Evolutionary conservation across 2,113 vertebrate genomes (phyloP).

Genomic region (Ondatra zibethicus): DNA sequence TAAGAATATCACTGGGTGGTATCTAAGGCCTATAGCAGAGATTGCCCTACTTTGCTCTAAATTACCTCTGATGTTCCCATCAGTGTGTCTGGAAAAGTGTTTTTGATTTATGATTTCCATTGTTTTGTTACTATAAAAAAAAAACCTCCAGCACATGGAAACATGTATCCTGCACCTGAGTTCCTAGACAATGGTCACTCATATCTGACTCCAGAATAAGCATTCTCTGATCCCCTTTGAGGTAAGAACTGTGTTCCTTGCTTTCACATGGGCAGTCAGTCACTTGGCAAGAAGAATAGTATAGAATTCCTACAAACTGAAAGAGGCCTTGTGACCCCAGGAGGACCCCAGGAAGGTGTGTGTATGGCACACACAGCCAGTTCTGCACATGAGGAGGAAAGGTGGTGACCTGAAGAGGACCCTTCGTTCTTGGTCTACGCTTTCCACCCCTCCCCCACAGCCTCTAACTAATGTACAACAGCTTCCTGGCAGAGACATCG

Average conservation of each 20-base stretch:
- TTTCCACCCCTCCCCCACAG: background rate
- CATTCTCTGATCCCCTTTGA: background rate
- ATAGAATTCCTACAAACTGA: background rate
- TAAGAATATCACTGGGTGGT: background rate
- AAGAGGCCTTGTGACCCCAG: background rate
- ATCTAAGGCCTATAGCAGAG: background rate
- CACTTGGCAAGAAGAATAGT: slow-evolving; percentile 23
- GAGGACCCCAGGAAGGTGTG: background rate
- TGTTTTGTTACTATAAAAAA: background rate
- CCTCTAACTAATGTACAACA: background rate
- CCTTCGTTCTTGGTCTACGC: background rate
- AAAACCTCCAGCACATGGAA: background rate
- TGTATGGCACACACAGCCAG: background rate
- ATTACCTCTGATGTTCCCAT: background rate
- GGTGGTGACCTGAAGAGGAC: background rate
- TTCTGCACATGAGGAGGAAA: background rate
- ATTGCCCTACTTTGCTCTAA: background rate
- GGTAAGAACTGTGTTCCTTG: background rate
- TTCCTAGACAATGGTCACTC: background rate
- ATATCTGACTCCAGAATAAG: background rate
- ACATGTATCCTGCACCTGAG: background rate
- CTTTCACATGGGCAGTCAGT: background rate
- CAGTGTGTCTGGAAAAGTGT: background rate
- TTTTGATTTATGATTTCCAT: background rate
- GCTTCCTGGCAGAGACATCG: background rate